Evolutionary conservation across 2,888 invertebrate genomes (phyloP).

Genomic region (Cephus pygmeus): DNA sequence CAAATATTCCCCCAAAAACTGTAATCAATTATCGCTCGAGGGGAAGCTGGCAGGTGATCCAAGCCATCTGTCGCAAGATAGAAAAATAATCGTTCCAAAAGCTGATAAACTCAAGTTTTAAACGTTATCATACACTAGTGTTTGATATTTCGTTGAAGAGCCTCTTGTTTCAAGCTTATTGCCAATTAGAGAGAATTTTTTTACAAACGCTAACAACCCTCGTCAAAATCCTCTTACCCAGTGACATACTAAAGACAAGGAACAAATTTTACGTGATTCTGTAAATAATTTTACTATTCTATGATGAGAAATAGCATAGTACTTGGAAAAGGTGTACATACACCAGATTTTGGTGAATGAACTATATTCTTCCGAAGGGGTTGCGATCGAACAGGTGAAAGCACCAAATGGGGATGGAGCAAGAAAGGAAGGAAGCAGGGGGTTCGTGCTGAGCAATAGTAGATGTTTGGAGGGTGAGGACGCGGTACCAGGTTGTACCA

Average conservation of each 20-base stretch:
- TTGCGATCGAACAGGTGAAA: conserved; percentile 43
- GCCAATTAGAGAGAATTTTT: background rate
- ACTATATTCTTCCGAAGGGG: conserved; percentile 13
- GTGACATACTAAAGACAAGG: background rate
- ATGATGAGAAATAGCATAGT: too few relatives aligned
- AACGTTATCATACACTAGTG: conserved; percentile 17
- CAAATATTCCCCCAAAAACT: conserved; percentile 4
- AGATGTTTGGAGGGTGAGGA: conserved; percentile 32
- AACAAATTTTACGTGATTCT: background rate
- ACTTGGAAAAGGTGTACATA: too few relatives aligned
- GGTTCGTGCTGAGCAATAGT: conserved; percentile 17
- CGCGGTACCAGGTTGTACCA: conserved; percentile 56
- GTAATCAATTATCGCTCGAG: conserved; percentile 20
- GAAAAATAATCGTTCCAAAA: conserved; percentile 23
- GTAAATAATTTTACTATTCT: background rate
- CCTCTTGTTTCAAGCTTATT: background rate
- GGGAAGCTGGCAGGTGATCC: conserved; percentile 17
- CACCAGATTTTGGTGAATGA: conserved; percentile 17
- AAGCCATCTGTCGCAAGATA: conserved; percentile 23
- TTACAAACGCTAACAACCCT: too few relatives aligned
- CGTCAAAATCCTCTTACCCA: too few relatives aligned
- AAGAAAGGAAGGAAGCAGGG: conserved; percentile 18
- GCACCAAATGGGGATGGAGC: conserved; percentile 7
- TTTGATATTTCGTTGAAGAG: background rate
- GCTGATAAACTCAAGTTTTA: conserved; percentile 23